Evolutionary conservation across 2,113 vertebrate genomes (phyloP), one percentile per base, ranked within the genome.

Genomic region (Cervus canadensis): DNA sequence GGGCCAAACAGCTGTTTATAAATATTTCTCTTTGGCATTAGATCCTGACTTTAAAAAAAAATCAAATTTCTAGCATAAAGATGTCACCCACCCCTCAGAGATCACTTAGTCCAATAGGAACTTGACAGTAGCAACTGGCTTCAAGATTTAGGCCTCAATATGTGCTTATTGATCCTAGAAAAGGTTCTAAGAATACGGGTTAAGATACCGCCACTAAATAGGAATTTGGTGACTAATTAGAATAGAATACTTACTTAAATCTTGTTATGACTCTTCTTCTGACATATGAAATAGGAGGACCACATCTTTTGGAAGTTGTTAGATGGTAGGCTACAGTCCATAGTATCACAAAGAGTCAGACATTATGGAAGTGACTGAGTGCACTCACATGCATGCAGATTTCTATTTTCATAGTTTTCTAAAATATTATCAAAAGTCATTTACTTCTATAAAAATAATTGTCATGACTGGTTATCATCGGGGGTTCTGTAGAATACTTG

Each of bases 1-100:
- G n/a, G 28, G 7, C 59, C 88, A 93, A 93, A 74, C 50, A 96
- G 28, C 57, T 92, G 33, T 94, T 93, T 81, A 86, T 60, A 95
- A 91, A 94, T 43, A 76, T 26, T 71, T 95, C 54, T 85, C 25
- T 57, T 94, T 94, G 97, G 23, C 45, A 91, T 93, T 93, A 64
- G 15, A 89, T 89, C 91, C 81, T 78, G 48, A 16, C 19, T 92
- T 94, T 4, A 30, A n/a, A 50, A 43, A 50, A 71, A 94, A 97
- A 88, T 97, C 54, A 92, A 86, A 87, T 94, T 95, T 98, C 60
- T 50, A 89, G 45, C n/a, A 56, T 43, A 56, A 16, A 43, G 52
- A 59, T 79, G 21, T 79, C 90, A 79, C 14, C 83, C 15, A 43
- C 5, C 19, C 64, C 45, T 94, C 56, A 50, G 82, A 97, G 21